These are phyloP conservation scores for Seira musarum DNA, from an alignment of 2,888 invertebrate genomes.

Conservation along the genomic window DNA sequence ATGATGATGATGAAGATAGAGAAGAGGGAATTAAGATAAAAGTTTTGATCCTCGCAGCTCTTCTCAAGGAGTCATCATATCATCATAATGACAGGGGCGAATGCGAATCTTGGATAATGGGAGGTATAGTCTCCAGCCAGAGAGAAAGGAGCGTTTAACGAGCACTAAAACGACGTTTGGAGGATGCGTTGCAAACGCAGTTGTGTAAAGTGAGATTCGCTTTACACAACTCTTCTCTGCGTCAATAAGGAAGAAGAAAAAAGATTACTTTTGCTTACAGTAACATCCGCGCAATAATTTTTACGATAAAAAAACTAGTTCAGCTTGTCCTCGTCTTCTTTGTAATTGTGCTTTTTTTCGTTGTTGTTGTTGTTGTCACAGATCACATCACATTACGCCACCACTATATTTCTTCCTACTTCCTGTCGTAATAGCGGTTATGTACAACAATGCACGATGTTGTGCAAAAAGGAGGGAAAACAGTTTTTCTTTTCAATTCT, in stretches of 20 bases:
- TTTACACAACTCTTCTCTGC: no score
- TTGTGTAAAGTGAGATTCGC: no score
- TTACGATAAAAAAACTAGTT: no score
- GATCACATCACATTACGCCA: neutral
- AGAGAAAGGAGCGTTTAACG: no score
- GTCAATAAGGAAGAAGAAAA: no score
- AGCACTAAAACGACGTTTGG: no score
- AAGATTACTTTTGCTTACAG: no score
- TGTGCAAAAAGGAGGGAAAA: neutral
- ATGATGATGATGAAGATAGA: neutral
- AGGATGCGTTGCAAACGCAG: no score
- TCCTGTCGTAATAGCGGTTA: neutral
- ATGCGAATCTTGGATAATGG: no score
- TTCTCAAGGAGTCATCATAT: conserved; percentile 44
- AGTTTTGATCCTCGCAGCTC: conserved; percentile 41
- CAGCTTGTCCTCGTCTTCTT: no score
- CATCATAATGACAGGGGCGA: neutral
- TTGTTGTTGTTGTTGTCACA: neutral
- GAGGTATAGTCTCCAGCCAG: no score
- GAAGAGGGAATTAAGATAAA: conserved; percentile 13
- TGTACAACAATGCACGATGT: neutral
- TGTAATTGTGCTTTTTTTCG: neutral
- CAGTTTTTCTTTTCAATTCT: neutral
- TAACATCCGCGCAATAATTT: no score
- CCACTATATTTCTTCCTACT: neutral